phyloP scores from a whole-genome alignment of 2,888 invertebrate genomes.

The Thymelicus acteon region DNA sequence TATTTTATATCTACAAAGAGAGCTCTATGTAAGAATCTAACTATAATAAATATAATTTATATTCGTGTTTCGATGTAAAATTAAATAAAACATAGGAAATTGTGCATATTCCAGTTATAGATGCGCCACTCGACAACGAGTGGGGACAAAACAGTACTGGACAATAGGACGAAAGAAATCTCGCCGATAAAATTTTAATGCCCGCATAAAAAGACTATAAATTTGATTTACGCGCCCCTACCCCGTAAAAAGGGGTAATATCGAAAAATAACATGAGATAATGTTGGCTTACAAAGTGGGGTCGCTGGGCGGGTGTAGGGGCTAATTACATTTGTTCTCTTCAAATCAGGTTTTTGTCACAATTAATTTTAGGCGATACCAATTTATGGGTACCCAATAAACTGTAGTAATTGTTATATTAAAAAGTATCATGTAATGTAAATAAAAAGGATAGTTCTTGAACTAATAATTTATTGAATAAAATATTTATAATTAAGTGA shows the following conservation, averaged over 20 bases:
- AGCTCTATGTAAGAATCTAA: too few species aligned
- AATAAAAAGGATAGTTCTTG: too few species aligned
- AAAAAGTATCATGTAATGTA: too few species aligned
- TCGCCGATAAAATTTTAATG: constrained; percentile 83
- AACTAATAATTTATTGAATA: too few species aligned
- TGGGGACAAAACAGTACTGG: constrained; percentile 65
- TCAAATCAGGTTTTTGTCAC: neutral
- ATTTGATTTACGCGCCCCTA: constrained; percentile 81
- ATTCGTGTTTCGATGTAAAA: too few species aligned
- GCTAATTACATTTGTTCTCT: constrained; percentile 43
- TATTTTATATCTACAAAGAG: too few species aligned
- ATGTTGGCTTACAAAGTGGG: constrained; percentile 76
- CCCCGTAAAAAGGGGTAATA: constrained; percentile 80
- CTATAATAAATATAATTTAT: too few species aligned
- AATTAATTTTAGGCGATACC: neutral
- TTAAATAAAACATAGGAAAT: constrained; percentile 8
- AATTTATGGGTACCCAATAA: neutral
- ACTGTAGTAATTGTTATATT: too few species aligned
- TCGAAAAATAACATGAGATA: constrained; percentile 82
- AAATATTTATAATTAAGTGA: too few species aligned
- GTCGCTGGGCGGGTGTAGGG: constrained; percentile 64
- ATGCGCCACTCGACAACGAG: constrained; percentile 40
- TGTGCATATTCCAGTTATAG: constrained; percentile 19
- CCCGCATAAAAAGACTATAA: constrained; percentile 82
- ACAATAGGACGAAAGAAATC: constrained; percentile 78